Base-by-base conservation (phyloP, 2,113 vertebrate genomes). In the Callithrix jacchus region DNA sequence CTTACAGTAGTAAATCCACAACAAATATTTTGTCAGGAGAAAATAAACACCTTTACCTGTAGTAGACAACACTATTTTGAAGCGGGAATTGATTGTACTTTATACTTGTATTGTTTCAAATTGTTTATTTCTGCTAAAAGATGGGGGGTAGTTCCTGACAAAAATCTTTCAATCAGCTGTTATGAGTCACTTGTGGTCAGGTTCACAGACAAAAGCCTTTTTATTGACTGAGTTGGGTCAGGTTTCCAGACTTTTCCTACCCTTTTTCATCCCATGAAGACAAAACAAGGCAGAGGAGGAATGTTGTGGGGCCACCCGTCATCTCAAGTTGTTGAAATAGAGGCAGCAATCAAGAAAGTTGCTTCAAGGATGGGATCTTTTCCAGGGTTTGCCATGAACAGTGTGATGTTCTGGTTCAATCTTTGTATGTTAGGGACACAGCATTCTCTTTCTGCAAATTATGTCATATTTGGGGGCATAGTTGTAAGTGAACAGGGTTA, bases 201-300 rank as follows among this genome's bases (percentile, higher is more conserved):
- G 52, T 96, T 95, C 83, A 83, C 93, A 97, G 71, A 97, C 93
- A 96, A 93, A 97, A 93, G 87, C 56, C 87, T 97, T 76, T 95
- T 98, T 97, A 97, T 85, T 42, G 87, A 89, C 87, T 52, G 87
- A 27, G 14, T 6, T 20, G 0, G 92, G n/a, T 89, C 74, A 58
- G 82, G 47, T 97, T 95, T 68, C 4, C n/a, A 42, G 80, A 8
- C 2, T 64, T 82, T 97, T 94, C 37, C 83, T 94, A 66, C 42
- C 47, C 47, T 66, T 85, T 54, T 21, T 96, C 71, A 56, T 86
- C 42, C 47, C 68, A 37, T 14, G 40, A 70, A 54, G 91, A 94
- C 81, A 86, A 84, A 96, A 96, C 79, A 93, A 76, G 82, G 49
- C 77, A 79, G 32, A 89, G 47, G 23, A 40, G 27, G 58, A 32